Evolutionary conservation across 2,113 vertebrate genomes (phyloP).

Genomic region (Origma solitaria): DNA sequence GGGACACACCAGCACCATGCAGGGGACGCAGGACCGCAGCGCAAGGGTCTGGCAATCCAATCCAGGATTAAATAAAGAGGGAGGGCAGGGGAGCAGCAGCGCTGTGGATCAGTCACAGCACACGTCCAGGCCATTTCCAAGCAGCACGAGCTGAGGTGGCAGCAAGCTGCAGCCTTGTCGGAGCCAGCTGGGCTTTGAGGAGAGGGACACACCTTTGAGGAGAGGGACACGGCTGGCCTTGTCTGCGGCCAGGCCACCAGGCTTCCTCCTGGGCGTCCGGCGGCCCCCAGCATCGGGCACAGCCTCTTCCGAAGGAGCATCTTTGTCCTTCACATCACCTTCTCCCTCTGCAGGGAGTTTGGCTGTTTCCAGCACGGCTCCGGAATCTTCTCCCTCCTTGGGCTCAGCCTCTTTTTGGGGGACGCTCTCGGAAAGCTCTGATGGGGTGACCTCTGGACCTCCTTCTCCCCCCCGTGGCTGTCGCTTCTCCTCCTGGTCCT

Average conservation of each 20-base stretch:
- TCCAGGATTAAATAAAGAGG: not conserved
- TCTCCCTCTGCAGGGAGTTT: not conserved
- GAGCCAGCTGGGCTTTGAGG: constrained; percentile 68
- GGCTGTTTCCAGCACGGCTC: not conserved
- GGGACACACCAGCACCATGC: constrained; percentile 60
- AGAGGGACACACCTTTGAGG: constrained; percentile 74
- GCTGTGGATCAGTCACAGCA: not conserved
- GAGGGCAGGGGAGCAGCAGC: not conserved
- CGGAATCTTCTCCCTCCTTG: not conserved
- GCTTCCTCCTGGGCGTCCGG: not conserved
- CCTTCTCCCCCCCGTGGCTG: not conserved
- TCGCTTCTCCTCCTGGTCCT: not conserved
- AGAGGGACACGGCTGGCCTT: constrained; percentile 68
- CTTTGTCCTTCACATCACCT: not conserved
- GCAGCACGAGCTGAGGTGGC: constrained; percentile 26
- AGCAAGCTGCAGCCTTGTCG: constrained; percentile 13
- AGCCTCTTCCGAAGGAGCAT: not conserved
- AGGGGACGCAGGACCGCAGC: not conserved
- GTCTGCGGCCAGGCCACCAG: not conserved
- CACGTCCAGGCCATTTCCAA: constrained; percentile 5
- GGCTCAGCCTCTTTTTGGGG: constrained; percentile 44
- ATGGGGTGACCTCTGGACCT: not conserved
- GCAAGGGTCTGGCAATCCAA: not conserved
- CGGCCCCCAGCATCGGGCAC: not conserved
- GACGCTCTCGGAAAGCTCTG: not conserved